phyloP scores from a whole-genome alignment of 2,797 vertebrate genomes.

The Schizopygopsis malacanthus region DNA sequence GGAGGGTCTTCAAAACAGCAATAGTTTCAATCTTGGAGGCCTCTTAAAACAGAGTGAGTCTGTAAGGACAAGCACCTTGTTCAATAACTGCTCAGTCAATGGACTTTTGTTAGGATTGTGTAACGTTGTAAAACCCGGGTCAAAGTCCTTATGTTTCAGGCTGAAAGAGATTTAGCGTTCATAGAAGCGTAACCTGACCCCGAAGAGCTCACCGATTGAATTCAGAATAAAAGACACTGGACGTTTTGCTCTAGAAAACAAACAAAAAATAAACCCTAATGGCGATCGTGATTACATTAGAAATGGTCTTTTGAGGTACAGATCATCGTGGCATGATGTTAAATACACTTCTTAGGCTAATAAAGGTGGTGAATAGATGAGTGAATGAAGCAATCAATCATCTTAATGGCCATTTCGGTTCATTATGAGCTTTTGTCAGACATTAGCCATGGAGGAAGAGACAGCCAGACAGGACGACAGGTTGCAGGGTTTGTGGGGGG shows the following conservation, averaged over 20 bases:
- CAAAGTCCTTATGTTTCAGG: constrained; percentile 42
- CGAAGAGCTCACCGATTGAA: neutral
- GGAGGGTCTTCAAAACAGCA: constrained; percentile 20
- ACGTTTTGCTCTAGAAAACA: constrained; percentile 14
- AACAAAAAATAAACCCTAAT: constrained; percentile 34
- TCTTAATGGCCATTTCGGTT: constrained; percentile 18
- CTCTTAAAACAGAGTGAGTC: constrained; percentile 32
- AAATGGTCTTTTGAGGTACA: constrained; percentile 2
- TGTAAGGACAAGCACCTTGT: constrained; percentile 49
- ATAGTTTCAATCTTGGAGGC: constrained; percentile 32
- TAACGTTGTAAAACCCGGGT: constrained; percentile 50
- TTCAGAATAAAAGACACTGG: constrained; percentile 1
- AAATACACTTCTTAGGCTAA: constrained; percentile 25
- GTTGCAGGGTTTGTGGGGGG: constrained; percentile 27
- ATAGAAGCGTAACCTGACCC: constrained; percentile 41
- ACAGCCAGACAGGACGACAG: constrained; percentile 29
- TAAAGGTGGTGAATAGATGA: constrained; percentile 25
- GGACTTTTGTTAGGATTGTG: constrained; percentile 50
- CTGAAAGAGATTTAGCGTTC: constrained; percentile 48
- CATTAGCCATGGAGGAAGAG: constrained; percentile 1
- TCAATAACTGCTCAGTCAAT: constrained; percentile 49
- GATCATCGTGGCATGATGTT: neutral
- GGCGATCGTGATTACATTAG: constrained; percentile 19
- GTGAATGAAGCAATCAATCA: constrained; percentile 42
- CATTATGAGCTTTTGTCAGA: constrained; percentile 36